Base-by-base conservation (phyloP, 2,797 vertebrate species). In the Enteromius unitaeniatus region DNA sequence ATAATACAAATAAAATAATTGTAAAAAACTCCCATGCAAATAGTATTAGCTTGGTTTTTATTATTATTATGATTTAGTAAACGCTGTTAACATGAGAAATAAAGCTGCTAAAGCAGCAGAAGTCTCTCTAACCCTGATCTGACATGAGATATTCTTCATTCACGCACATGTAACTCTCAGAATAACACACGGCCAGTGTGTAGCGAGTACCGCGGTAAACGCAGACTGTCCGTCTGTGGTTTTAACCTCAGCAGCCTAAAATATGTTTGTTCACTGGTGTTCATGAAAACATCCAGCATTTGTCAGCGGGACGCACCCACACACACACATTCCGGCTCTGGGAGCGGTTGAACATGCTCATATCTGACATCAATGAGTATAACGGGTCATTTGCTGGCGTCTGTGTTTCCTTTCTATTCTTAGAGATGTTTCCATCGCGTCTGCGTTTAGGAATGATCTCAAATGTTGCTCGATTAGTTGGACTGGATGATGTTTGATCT, bases 231-330 rank as follows among this genome's bases (percentile, higher is more conserved):
- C 58, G 19, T 62, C 10, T 45, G 58, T 78, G 76, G 40, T 21
- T 65, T 45, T 47, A 62, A 65, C 76, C 58, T 65, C 76, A 65
- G 58, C 9, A 21, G 42, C 42, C 76, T 47, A 19, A 78, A 78
- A 78, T 78, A 78, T 49, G 60, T 31, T 31, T 0, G 7, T 62
- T 78, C 37, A 28, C 31, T 40, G 37, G 21, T 58, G 73, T 40
- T 58, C 53, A 58, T 68, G 65, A 37, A 72, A 34, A 49, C 58
- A 64, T 78, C 37, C 76, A 65, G 42, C 72, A 19, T 84, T 62
- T 84, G 74, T 73, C 64, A 3, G 9, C 13, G 21, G 53, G 51
- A 60, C 49, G 7, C 55, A 4, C 21, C 40, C 15, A 37, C 64
- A 37, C 42, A 42, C 37, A 40, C 15, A 28, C 65, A 37, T 78